Base-by-base conservation (phyloP, 2,797 vertebrate genomes). In the Spinibarbus caldwelli region DNA sequence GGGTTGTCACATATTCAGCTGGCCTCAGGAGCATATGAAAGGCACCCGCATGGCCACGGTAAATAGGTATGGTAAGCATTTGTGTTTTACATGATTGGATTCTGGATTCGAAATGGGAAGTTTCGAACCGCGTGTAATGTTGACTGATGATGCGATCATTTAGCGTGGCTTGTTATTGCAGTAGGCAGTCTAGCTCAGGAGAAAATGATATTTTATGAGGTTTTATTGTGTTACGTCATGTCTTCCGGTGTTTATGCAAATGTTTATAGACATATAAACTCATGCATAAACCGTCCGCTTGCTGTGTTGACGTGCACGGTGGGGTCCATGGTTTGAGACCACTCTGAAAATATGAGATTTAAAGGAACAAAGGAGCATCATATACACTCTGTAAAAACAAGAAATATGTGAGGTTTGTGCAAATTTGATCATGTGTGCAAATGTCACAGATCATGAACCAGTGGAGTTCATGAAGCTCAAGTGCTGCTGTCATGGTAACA, bases 41-140 rank as follows among this genome's bases (percentile, higher is more conserved):
- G 73, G 19, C 64, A 43, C 49, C 83, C 26, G 9, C 64, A 34
- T 78, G 73, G 36, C 47, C 49, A 68, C 49, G 34, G 73, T 78
- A n/a, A 54, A 75, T 66, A 77, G 62, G 64, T 70, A 70, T 36
- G 82, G 72, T 77, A 54, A 67, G 62, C 72, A 83, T 83, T 83
- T 77, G 59, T 66, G 59, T 77, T 76, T 83, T 67, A 83, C 34
- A 64, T 70, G 64, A 84, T 84, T 84, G 38, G 15, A 84, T 84
- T 84, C 21, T 8, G 17, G 34, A 59, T 68, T 29, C 26, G 45
- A 19, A 78, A 84, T 59, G 75, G 38, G 43, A 70, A 43, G 36
- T 43, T 84, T 84, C 6, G 14, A 54, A 68, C n/a, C 2, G 14
- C 21, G 11, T 38, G 59, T 36, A 70, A 78, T 26, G 29, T 71